phyloP scores from a whole-genome alignment of 2,888 invertebrate genomes.

The Perizoma flavofasciatum region DNA sequence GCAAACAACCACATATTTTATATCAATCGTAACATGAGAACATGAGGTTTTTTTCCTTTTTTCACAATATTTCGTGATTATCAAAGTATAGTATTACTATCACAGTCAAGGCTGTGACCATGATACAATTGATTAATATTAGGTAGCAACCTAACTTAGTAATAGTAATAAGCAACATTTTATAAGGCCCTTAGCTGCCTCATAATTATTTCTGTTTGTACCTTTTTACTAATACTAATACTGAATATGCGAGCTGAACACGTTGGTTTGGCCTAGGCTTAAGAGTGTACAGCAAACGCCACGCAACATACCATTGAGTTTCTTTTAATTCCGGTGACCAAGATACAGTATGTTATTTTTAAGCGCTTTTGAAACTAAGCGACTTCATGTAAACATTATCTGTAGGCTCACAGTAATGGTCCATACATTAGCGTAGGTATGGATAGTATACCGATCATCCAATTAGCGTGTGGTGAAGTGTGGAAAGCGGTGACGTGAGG shows the following conservation, averaged over 20 bases:
- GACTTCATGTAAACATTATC: too few species aligned
- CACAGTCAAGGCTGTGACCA: neutral
- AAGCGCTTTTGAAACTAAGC: too few species aligned
- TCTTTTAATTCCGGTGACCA: too few species aligned
- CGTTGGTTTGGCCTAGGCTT: too few species aligned
- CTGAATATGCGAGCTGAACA: too few species aligned
- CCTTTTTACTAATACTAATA: too few species aligned
- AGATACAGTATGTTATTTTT: too few species aligned
- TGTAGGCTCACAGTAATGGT: slow-evolving; percentile 28
- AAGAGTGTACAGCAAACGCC: too few species aligned
- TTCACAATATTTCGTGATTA: neutral
- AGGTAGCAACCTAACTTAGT: neutral
- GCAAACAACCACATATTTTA: neutral
- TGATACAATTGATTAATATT: slow-evolving; percentile 2
- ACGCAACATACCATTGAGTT: too few species aligned
- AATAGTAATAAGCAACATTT: too few species aligned
- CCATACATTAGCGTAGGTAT: slow-evolving; percentile 35
- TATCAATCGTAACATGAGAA: neutral
- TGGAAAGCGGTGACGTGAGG: slow-evolving; percentile 40
- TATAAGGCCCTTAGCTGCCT: too few species aligned
- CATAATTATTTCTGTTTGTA: too few species aligned
- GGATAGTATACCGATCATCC: slow-evolving; percentile 46
- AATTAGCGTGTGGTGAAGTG: slow-evolving; percentile 49
- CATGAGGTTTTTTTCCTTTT: neutral
- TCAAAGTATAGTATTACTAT: neutral